Evolutionary conservation across 2,888 invertebrate species (phyloP), one percentile per base, ranked within the genome.

Genomic region (Dendrolimus houi): DNA sequence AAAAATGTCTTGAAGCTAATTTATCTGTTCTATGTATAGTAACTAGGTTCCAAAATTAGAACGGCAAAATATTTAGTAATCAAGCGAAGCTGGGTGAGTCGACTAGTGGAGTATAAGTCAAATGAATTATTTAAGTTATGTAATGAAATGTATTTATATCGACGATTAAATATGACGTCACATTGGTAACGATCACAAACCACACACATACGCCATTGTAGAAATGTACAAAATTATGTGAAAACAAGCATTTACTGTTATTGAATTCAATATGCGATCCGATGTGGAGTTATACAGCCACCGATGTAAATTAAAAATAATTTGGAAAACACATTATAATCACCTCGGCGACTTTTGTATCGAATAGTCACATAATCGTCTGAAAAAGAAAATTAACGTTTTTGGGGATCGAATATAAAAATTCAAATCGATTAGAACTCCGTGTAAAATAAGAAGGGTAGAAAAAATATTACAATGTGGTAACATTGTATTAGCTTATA

Each of bases 301-400:
- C 83, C 80, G 72, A 76, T 71, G 71, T 68, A 63, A 62, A 63
- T 68, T 64, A 64, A 68, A 75, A 10, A 47, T 47, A 47, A 74
- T 81, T 79, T 73, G 64, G 71, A 78, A 79, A 64, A 65, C 68
- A 64, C 65, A 55, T 57, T 71, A 91, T 92, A 92, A 90, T 93
- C 93, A 96, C 97, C 96, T 97, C 95, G 94, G 84, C 94, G 94
- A 86, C 94, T 95, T 92, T 96, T 96, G 94, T 97, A 97, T 91
- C 95, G 95, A 86, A 97, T 94, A 78, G 96, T 96, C 92, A 97
- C 94, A 94, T 94, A 96, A 92, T 97, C 96, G 92, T 96, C 97
- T 97, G 96, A 81, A 94, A 95, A 92, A 91, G 83, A 85, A 91
- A 87, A 81, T 79, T 71, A 64, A 70, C 60, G 64, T 69, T 64